Conservation (phyloP, 2,797 vertebrate genomes). For the Rhadinocentrus ornatus region DNA sequence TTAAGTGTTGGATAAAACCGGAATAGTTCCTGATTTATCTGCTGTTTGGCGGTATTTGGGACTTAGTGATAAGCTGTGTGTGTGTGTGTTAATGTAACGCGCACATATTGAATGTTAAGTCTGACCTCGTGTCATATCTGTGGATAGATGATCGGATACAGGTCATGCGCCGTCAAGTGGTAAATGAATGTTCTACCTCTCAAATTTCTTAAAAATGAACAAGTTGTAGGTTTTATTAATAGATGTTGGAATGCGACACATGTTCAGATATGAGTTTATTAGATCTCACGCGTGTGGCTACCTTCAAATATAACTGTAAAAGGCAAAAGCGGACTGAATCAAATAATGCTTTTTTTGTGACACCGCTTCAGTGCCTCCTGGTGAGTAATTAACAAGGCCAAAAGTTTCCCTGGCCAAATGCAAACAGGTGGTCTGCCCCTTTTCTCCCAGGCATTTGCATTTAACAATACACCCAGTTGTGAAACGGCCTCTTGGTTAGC, state of each 20-base stretch:
- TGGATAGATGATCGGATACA: conserved; percentile 57
- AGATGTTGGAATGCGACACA: no score
- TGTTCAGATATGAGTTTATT: not conserved
- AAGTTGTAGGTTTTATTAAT: not conserved
- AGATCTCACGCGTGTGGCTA: not conserved
- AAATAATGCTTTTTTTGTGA: conserved; percentile 51
- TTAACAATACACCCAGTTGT: conserved; percentile 78
- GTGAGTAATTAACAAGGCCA: conserved; percentile 89
- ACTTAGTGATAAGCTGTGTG: not conserved
- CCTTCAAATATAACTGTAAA: not conserved
- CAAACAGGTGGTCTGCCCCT: conserved; percentile 79
- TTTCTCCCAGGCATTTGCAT: conserved; percentile 73
- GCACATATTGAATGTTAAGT: conserved; percentile 4
- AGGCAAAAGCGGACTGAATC: not conserved
- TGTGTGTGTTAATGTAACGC: no score
- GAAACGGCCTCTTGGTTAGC: conserved; percentile 69
- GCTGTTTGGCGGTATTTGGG: not conserved
- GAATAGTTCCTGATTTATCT: accelerated
- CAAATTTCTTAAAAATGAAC: not conserved
- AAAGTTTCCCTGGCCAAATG: conserved; percentile 78
- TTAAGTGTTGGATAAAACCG: not conserved
- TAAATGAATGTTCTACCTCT: conserved; percentile 11
- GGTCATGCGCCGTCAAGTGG: conserved; percentile 74
- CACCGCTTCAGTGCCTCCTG: conserved; percentile 66
- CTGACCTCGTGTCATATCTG: conserved; percentile 61